Conservation (phyloP, 2,113 vertebrate genomes). For the Cricetomys ansorgei region DNA sequence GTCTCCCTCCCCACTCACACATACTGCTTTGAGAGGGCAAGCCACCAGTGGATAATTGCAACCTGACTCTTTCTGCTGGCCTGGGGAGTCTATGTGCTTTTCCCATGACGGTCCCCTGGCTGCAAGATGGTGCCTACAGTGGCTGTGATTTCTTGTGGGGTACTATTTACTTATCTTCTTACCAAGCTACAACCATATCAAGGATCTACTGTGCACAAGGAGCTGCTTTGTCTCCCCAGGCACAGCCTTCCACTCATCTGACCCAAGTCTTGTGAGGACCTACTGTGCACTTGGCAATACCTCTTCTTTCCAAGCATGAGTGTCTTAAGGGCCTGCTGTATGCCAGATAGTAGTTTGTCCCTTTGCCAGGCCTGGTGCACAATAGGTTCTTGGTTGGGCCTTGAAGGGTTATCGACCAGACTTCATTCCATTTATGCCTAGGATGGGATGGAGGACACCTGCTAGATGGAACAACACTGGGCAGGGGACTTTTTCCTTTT, state of each 20-base stretch:
- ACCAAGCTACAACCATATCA: background rate
- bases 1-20: rapidly evolving
- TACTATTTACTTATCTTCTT: background rate
- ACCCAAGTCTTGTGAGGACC: background rate
- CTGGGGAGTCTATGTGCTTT: background rate
- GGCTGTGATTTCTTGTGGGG: background rate
- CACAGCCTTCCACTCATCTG: background rate
- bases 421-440: background rate
- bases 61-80: background rate
- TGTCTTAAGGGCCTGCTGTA: background rate
- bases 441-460: background rate
- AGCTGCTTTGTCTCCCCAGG: background rate
- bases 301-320: background rate
- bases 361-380: background rate
- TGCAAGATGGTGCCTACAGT: background rate
- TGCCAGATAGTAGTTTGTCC: background rate
- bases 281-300: background rate
- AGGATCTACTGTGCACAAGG: background rate
- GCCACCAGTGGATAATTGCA: rapidly evolving
- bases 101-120: background rate
- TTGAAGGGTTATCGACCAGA: background rate
- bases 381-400: background rate
- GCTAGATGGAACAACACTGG: rapidly evolving
- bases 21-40: background rate
- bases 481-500: background rate